Base-by-base conservation (phyloP, 92 coral and sea anemone species). In the Hydrozoanthus gracilis region DNA sequence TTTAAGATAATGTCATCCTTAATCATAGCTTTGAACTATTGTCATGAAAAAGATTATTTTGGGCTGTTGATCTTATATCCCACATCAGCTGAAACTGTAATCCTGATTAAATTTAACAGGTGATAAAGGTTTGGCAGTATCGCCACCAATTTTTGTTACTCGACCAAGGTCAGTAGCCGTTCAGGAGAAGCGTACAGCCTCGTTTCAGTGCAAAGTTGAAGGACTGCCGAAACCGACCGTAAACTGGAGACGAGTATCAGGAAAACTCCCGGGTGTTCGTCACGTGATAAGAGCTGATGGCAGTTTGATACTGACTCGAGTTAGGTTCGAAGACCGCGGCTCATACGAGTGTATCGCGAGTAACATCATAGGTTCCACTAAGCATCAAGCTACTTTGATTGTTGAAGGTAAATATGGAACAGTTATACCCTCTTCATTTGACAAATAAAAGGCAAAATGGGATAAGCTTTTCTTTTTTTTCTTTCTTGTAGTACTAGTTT, bases 211-310 rank as follows among this genome's bases (percentile, higher is more conserved):
- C 13, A 69, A 69, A 17, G 73, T 69, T 17, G 73, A 69, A 39
- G 73, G 73, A 17, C 48, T 69, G 47, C 73, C 73, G 16, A 69
- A 69, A 69, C 47, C 73, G 9, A 69, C 4, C 8, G 45, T 39
- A 4, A 39, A 14, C 73, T 69, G 73, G 73, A 69, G 47, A 69
- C 73, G 73, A 39, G 73, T 69, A 27, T 69, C 73, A 20, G 73
- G 73, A 47, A 69, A 7, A 6, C 11, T 69, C 7, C 73, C 73
- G 10, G 7, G 13, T 69, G 73, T 45, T 8, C 73, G 73, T 15
- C 47, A 69, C 73, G 73, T 18, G 73, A 69, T 69, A 3, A 15
- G 48, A 69, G 47, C 46, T 69, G 73, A 18, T 14, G 73, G 48
- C 10, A 69, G 73, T 15, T 15, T 69, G 12, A 69, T 47, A 4